Evolutionary conservation across 2,113 vertebrate species (phyloP).

Genomic region (Corythaeola cristata): DNA sequence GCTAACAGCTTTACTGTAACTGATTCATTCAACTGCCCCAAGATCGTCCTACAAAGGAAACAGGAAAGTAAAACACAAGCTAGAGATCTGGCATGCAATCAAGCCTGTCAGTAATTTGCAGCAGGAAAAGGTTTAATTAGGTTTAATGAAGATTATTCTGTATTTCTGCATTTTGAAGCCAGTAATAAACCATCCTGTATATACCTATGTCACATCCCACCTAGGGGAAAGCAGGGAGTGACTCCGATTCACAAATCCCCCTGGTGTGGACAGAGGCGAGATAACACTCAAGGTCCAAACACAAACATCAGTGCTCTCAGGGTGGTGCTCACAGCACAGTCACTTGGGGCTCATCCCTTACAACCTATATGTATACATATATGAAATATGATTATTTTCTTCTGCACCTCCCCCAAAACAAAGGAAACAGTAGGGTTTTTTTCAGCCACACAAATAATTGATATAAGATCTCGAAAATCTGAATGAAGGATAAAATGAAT

Average conservation of each 20-base stretch:
- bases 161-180: background rate
- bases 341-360: no score
- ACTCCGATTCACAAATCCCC: no score
- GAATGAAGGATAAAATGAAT: background rate
- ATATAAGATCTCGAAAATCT: background rate
- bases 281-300: no score
- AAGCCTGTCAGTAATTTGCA: background rate
- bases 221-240: no score
- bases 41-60: no score
- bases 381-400: background rate
- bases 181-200: background rate
- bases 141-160: background rate
- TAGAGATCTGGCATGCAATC: background rate
- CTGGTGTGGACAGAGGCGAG: no score
- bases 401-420: background rate
- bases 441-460: background rate
- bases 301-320: no score
- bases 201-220: background rate
- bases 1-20: no score
- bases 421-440: background rate
- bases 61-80: no score
- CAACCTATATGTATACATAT: no score
- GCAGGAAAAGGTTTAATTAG: background rate
- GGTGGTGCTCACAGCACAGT: no score
- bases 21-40: no score